Percentiles rank a stretch among this genome's conserved stretches.
These are phyloP conservation scores for Macrotis lagotis DNA, from an alignment of 2,113 vertebrate genomes.

Conservation along the genomic window DNA sequence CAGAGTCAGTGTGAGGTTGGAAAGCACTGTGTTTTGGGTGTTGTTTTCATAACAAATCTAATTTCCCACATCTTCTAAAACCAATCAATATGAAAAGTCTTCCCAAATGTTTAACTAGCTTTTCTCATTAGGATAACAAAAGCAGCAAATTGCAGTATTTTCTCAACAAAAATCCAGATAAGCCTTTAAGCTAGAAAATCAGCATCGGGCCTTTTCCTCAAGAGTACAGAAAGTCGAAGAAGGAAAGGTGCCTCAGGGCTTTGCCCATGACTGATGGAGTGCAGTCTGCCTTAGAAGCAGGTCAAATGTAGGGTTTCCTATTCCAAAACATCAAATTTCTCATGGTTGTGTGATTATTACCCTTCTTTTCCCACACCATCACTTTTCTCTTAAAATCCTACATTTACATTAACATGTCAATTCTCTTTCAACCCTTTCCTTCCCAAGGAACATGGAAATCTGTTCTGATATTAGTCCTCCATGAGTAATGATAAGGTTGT, in stretches of 20 bases:
- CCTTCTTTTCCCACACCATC: conserved; percentile 40
- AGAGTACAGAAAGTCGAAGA: background rate
- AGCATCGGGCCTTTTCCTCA: conserved; percentile 37
- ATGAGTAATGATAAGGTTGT: conserved; percentile 8
- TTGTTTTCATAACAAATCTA: conserved; percentile 65
- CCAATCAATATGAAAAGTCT: conserved; percentile 71
- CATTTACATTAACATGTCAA: conserved; percentile 53
- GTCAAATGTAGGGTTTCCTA: conserved; percentile 71
- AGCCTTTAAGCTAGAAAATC: conserved; percentile 77
- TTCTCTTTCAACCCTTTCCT: conserved; percentile 21
- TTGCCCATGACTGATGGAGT: background rate
- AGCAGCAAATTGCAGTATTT: conserved; percentile 62
- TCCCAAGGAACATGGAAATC: conserved; percentile 14
- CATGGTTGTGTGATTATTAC: conserved; percentile 39
- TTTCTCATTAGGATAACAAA: conserved; percentile 66
- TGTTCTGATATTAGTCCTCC: rapidly evolving
- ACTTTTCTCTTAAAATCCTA: conserved; percentile 51
- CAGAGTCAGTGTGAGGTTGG: background rate
- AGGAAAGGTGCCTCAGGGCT: background rate
- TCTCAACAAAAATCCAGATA: conserved; percentile 69
- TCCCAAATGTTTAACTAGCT: conserved; percentile 65
- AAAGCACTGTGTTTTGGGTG: background rate
- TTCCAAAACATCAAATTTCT: conserved; percentile 69
- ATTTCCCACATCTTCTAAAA: conserved; percentile 67
- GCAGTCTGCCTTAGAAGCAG: conserved; percentile 69